Conservation (phyloP, 2,888 invertebrate species). For the Noctua janthina region DNA sequence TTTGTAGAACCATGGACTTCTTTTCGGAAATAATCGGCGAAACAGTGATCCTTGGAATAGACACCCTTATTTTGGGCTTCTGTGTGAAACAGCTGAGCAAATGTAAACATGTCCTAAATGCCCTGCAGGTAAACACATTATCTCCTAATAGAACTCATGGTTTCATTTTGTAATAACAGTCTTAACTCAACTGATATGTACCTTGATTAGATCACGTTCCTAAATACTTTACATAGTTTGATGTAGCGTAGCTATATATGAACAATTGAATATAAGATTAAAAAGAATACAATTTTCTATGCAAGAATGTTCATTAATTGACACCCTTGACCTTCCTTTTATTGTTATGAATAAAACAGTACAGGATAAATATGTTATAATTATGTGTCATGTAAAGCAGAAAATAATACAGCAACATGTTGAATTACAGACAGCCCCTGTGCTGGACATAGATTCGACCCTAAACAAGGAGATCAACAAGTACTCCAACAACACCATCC, state of each 20-base stretch:
- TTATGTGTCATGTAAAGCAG: background rate
- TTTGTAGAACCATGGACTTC: conserved; percentile 92
- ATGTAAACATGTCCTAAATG: conserved; percentile 93
- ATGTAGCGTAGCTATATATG: too few species aligned
- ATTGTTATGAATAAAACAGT: background rate
- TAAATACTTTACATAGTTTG: background rate
- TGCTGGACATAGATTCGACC: conserved; percentile 92
- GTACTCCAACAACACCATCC: conserved; percentile 91
- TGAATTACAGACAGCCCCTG: conserved; percentile 92
- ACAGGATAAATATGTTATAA: background rate
- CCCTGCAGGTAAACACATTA: conserved; percentile 91
- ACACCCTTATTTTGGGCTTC: conserved; percentile 93
- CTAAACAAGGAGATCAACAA: conserved; percentile 91
- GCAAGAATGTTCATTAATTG: background rate
- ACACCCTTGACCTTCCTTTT: background rate
- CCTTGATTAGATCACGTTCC: background rate
- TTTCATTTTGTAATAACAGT: background rate
- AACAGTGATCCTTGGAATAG: conserved; percentile 93
- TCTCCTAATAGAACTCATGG: background rate
- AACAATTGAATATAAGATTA: background rate
- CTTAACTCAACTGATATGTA: background rate
- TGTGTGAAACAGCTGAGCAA: conserved; percentile 94
- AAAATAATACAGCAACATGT: background rate
- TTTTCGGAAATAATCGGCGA: conserved; percentile 91
- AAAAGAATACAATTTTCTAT: background rate